Conservation (phyloP, 2,797 vertebrate species). For the Acanthornis magna region DNA sequence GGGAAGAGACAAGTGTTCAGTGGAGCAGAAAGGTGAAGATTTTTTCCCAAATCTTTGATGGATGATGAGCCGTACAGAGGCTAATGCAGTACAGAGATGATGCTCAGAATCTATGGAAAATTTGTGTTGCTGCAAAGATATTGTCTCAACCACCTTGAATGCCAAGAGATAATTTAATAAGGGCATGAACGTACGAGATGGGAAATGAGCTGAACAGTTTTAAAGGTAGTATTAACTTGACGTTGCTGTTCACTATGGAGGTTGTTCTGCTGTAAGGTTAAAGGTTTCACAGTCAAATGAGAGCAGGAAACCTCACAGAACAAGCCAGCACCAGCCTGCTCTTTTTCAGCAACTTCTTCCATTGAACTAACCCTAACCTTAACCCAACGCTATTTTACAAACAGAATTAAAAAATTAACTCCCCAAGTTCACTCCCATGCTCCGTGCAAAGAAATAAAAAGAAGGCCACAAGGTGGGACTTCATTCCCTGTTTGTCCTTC, state of each 20-base stretch:
- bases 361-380: background rate
- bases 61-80: background rate
- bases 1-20: background rate
- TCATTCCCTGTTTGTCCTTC: background rate
- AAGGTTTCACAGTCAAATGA: background rate
- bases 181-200: background rate
- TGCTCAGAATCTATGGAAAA: background rate
- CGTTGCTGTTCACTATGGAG: background rate
- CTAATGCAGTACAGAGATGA: background rate
- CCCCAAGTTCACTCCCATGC: background rate
- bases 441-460: background rate
- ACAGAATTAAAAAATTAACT: background rate
- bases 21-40: background rate
- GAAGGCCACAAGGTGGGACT: background rate
- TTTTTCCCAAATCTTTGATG: background rate
- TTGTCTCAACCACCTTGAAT: background rate
- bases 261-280: background rate
- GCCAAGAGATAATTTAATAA: background rate
- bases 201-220: background rate
- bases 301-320: background rate
- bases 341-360: background rate
- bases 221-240: background rate
- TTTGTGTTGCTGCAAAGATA: background rate
- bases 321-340: background rate
- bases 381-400: background rate